Conservation (phyloP, 2,113 vertebrate genomes). For the Isurus oxyrinchus region DNA sequence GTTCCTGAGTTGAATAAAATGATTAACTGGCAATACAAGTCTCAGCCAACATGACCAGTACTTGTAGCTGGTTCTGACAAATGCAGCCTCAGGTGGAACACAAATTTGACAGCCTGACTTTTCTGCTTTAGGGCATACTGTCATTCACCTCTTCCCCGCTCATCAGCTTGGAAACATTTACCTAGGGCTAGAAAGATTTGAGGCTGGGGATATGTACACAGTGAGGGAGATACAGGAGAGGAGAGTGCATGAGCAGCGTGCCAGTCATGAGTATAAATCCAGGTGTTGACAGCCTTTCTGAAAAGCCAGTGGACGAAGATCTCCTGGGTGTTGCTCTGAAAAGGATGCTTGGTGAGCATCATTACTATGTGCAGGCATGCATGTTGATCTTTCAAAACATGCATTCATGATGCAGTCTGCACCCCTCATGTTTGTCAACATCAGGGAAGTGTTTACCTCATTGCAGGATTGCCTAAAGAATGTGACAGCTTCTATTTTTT, state of each 20-base stretch:
- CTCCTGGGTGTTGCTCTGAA: not conserved
- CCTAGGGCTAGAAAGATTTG: not conserved
- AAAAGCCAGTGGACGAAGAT: not conserved
- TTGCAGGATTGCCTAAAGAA: not conserved
- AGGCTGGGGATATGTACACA: too few relatives aligned
- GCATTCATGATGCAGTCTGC: not conserved
- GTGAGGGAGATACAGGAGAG: not conserved
- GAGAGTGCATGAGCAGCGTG: too few relatives aligned
- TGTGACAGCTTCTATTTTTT: not conserved
- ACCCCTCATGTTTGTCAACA: not conserved
- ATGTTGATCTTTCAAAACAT: not conserved
- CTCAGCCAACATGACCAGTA: too few relatives aligned
- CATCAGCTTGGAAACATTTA: not conserved
- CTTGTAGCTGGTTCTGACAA: too few relatives aligned
- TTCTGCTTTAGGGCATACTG: not conserved
- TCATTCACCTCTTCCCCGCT: not conserved
- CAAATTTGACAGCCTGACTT: not conserved
- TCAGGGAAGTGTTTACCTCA: not conserved
- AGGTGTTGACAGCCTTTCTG: not conserved
- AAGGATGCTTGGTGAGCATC: not conserved
- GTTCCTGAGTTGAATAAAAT: too few relatives aligned
- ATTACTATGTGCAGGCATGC: not conserved
- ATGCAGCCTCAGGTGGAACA: not conserved
- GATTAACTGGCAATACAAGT: too few relatives aligned
- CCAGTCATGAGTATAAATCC: too few relatives aligned